These are phyloP conservation scores for Parnassius smintheus DNA, from an alignment of 2,888 invertebrate species.

Conservation along the genomic window DNA sequence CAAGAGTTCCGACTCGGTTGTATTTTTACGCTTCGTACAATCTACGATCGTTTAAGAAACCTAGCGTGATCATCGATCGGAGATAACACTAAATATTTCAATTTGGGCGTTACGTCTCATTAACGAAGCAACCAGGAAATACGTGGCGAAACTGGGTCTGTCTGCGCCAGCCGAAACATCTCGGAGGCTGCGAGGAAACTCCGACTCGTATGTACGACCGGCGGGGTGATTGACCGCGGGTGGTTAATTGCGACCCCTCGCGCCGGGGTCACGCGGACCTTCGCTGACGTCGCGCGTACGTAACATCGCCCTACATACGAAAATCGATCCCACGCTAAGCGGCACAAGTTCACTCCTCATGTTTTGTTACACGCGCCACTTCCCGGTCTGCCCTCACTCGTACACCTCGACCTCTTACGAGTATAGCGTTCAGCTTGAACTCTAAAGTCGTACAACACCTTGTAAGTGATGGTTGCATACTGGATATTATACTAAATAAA, in stretches of 20 bases:
- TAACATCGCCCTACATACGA: constrained; percentile 63
- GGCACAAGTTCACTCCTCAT: constrained; percentile 60
- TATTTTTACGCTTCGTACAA: not conserved
- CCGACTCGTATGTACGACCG: constrained; percentile 28
- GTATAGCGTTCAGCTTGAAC: no score
- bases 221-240: constrained; percentile 67
- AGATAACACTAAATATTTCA: not conserved
- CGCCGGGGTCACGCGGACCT: constrained; percentile 62
- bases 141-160: not conserved
- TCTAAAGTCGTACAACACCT: no score
- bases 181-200: constrained; percentile 37
- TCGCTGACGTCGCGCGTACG: constrained; percentile 53
- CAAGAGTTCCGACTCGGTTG: not conserved
- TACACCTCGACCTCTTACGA: not conserved
- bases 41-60: not conserved
- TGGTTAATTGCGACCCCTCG: constrained; percentile 61
- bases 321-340: constrained; percentile 63
- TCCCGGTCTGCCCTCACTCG: not conserved
- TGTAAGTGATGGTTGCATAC: no score
- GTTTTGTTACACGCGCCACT: constrained; percentile 14
- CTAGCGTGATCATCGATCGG: not conserved
- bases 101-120: not conserved
- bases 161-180: constrained; percentile 5
- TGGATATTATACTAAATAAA: no score
- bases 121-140: not conserved